Evolutionary conservation across 2,888 invertebrate genomes (phyloP), one percentile per base, ranked within the genome.

Genomic region (Drosophila falleni): DNA sequence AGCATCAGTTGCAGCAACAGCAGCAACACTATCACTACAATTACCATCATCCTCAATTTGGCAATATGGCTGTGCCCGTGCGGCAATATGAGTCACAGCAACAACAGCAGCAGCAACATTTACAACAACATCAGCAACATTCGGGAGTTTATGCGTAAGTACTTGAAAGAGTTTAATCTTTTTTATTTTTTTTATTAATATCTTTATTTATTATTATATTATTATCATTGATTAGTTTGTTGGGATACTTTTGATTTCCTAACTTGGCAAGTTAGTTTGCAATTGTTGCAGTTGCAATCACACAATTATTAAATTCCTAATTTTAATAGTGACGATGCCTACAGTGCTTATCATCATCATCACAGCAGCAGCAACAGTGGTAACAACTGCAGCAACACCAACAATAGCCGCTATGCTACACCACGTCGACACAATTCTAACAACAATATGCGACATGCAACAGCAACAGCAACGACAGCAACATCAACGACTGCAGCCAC

Each of bases 31-130:
- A 90, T 78, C 82, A 87, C 77, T 84, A 90, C 82, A 83, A 84
- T 67, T 92, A 92, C 71, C 91, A 92, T 74, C 92, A 92, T 83
- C 92, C 92, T 23, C 92, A 92, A 53, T 92, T 92, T 58, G 92
- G 92, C 33, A 92, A 91, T 68, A 92, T 92, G 92, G 88, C 92
- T 9, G 91, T 92, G 65, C 89, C 92, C 13, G 88, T 92, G 58
- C 81, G 92, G 11, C 90, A 91, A 54, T 69, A 73, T 39, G 84
- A 87, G 42, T 51, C 75, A 33, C 78, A 77, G 23, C 81, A 75
- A 41, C 89, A 77, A 1, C 79, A 67, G 2, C 73, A 71, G 2
- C 78, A 64, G 3, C 68, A 59, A 15, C 49, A 49, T 2, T 61
- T 69, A 1, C 71, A 47, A 4, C 61, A 64, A 6, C 80, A 72